Conservation (phyloP, 2,888 invertebrate genomes). For the Troides helena region DNA sequence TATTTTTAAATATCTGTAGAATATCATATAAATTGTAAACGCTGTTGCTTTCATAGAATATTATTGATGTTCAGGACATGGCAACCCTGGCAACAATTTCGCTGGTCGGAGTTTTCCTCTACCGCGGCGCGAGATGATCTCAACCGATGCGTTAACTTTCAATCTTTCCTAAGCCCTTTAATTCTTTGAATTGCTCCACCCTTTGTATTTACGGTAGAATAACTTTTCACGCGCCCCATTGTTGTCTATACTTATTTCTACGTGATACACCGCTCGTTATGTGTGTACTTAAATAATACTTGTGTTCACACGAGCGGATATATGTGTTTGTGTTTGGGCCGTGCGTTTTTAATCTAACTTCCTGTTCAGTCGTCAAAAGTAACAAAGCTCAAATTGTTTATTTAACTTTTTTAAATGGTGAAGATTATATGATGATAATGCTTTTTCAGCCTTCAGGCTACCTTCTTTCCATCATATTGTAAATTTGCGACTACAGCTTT, state of each 20-base stretch:
- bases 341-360: not conserved
- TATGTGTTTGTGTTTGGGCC: not conserved
- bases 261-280: conserved; percentile 4
- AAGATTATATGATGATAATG: no score
- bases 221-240: conserved; percentile 14
- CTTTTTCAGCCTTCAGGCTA: no score
- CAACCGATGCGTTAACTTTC: conserved; percentile 55
- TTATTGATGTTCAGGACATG: not conserved
- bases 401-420: no score
- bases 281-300: not conserved
- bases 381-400: not conserved
- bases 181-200: conserved; percentile 63
- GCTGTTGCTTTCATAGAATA: no score
- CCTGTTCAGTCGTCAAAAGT: not conserved
- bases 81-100: conserved; percentile 16
- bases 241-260: conserved; percentile 10
- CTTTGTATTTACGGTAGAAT: conserved; percentile 39
- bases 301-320: not conserved
- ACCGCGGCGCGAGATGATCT: conserved; percentile 52
- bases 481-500: no score
- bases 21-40: no score
- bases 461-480: no score
- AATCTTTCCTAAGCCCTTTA: conserved; percentile 59
- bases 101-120: conserved; percentile 44
- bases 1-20: no score